phyloP scores from a whole-genome alignment of 2,888 invertebrate species.

The Archips crataeganus region DNA sequence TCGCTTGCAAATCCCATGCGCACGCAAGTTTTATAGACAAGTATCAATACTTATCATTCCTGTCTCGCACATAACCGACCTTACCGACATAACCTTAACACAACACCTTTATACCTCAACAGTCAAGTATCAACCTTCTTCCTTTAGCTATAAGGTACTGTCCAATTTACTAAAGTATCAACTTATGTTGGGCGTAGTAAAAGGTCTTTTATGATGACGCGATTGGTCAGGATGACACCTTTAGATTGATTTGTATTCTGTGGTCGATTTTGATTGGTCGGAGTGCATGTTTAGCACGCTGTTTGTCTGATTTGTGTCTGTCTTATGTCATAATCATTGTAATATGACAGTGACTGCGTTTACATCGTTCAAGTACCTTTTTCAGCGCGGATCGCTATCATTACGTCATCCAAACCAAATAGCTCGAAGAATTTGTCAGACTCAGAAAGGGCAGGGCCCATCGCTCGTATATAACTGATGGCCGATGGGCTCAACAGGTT shows the following conservation, averaged over 20 bases:
- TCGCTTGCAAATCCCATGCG: slow-evolving; percentile 62
- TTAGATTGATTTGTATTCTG: slow-evolving; percentile 40
- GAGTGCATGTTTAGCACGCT: slow-evolving; percentile 47
- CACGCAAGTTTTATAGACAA: slow-evolving; percentile 78
- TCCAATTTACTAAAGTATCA: not conserved
- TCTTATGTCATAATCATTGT: slow-evolving; percentile 31
- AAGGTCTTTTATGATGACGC: slow-evolving; percentile 43
- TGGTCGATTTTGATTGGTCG: slow-evolving; percentile 23
- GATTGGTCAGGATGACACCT: slow-evolving; percentile 39
- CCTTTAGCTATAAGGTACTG: not conserved
- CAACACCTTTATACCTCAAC: slow-evolving; percentile 19
- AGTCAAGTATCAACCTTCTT: slow-evolving; percentile 10
- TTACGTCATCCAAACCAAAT: no score
- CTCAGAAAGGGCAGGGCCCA: no score
- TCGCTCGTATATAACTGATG: no score
- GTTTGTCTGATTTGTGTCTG: slow-evolving; percentile 43
- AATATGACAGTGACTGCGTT: slow-evolving; percentile 12
- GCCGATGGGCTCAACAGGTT: no score
- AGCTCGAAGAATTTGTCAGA: no score
- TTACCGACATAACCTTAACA: slow-evolving; percentile 55
- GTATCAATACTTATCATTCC: slow-evolving; percentile 66
- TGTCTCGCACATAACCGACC: slow-evolving; percentile 67
- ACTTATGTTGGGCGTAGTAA: slow-evolving; percentile 14
- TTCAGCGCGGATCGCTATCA: no score
- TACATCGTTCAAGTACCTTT: no score